Base-by-base conservation (phyloP, 2,113 vertebrate genomes). In the Periophthalmus modestus region DNA sequence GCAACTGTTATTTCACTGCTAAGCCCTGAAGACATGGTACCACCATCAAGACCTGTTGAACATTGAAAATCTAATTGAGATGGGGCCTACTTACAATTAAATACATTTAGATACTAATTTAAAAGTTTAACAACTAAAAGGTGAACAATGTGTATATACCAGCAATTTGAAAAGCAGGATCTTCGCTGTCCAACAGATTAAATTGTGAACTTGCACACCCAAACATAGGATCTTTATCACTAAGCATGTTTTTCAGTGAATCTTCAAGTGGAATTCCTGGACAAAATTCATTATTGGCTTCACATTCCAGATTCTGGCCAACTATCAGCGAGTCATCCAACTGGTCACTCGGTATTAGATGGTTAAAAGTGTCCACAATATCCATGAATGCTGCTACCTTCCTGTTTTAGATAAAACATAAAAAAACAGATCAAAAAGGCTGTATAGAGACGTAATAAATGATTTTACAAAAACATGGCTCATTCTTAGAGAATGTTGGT, bases 171-270 rank as follows among this genome's bases (percentile, higher is more conserved):
- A 96, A 96, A 94, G 95, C 94, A 81, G 95, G 74, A 74, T 96
- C 96, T 92, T 97, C 96, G 87, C 94, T 97, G 93, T 98, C 97
- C 95, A 98, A 93, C 91, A 96, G 94, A 91, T 95, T 96, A 93
- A 98, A 99, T 93, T 98, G 97, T 90, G 96, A 90, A 93, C 95
- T 98, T 91, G 97, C 95, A 93, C 96, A 98, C 91, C 97, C 98
- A 94, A 99, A 96, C 98, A 99, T 99, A 87, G 98, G 98, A 94
- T 99, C 98, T 94, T 98, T 98, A 94, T 98, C 97, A 93, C 98
- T 98, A 91, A 99, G 96, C 98, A 99, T 99, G 94, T 96, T 99
- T 94, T 96, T 99, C 92, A 98, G 94, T 81, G 97, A 98, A 93
- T 98, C 95, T 93, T 97, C 96, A 92, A 96, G 93, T 85, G 89